Evolutionary conservation across 2,888 invertebrate species (phyloP).

Genomic region (Emmelina monodactyla): DNA sequence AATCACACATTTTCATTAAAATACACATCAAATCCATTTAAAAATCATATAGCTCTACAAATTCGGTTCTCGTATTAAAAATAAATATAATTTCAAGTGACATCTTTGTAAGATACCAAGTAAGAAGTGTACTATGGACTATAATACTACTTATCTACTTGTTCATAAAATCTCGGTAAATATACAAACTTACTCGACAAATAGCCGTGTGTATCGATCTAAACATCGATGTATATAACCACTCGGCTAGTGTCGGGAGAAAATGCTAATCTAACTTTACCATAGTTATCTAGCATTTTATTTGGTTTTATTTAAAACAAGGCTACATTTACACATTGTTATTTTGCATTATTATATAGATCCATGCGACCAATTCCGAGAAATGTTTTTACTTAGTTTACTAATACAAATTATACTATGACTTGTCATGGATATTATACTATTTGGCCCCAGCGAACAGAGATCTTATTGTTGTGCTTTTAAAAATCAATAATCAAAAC

Average conservation of each 20-base stretch:
- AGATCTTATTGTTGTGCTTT: constrained; percentile 30
- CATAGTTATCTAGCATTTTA: no score
- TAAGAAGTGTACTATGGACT: constrained; percentile 32
- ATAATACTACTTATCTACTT: constrained; percentile 38
- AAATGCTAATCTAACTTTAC: no score
- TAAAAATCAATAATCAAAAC: no score
- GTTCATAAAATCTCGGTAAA: constrained; percentile 43
- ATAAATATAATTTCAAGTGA: constrained; percentile 41
- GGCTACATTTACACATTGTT: no score
- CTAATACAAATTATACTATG: constrained; percentile 22
- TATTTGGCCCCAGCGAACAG: constrained; percentile 61
- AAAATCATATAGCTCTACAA: constrained; percentile 29
- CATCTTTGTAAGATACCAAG: constrained; percentile 12
- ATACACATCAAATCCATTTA: constrained; percentile 39
- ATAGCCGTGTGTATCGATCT: no score
- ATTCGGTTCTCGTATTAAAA: constrained; percentile 30
- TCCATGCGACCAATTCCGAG: no score
- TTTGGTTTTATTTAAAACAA: no score
- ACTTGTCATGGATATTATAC: constrained; percentile 59
- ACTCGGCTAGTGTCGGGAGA: no score
- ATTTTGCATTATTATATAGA: no score
- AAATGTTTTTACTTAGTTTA: no score
- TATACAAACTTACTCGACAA: constrained; percentile 24
- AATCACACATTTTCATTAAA: constrained; percentile 48
- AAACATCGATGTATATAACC: no score